Evolutionary conservation across 2,797 vertebrate species (phyloP).

Genomic region (Gallinago solitaria): DNA sequence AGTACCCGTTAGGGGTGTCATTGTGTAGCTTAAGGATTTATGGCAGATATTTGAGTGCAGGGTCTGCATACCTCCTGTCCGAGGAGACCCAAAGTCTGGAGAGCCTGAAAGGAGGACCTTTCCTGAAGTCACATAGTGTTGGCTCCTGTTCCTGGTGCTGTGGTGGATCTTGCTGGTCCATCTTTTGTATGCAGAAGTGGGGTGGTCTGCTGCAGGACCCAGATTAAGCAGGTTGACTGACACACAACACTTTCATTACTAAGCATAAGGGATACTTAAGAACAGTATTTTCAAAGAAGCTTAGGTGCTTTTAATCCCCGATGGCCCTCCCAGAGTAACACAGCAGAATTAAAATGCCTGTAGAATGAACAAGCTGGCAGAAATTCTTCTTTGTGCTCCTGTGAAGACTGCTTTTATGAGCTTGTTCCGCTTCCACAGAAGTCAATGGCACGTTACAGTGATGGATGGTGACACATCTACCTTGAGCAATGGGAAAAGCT

Average conservation of each 20-base stretch:
- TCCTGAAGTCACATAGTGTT: neutral
- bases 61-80: neutral
- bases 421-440: neutral
- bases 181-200: neutral
- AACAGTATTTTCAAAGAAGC: neutral
- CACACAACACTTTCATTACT: neutral
- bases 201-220: neutral
- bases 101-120: neutral
- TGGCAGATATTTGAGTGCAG: neutral
- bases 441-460: neutral
- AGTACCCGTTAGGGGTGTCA: neutral
- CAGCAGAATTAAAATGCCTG: neutral
- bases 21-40: neutral
- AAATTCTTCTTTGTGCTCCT: neutral
- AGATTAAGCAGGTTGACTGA: neutral
- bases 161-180: neutral
- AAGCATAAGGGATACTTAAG: neutral
- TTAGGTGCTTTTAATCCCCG: neutral
- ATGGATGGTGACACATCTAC: neutral
- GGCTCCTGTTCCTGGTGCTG: neutral
- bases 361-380: neutral
- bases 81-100: neutral
- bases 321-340: neutral
- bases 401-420: neutral
- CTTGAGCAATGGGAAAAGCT: neutral